Base-by-base conservation (phyloP, 2,888 invertebrate species). In the Leptothorax acervorum region DNA sequence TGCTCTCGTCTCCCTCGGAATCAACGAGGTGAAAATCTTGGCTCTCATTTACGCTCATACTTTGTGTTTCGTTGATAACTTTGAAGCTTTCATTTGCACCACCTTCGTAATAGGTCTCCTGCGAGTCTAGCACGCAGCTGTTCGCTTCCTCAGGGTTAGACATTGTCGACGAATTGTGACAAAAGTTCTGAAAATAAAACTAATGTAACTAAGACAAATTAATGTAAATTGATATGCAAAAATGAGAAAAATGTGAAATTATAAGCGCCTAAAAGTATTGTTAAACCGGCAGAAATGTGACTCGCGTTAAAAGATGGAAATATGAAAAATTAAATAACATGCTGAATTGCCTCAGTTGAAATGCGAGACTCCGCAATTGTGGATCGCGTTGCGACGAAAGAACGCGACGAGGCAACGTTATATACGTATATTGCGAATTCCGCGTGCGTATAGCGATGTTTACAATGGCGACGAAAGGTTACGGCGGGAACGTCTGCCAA, bases 21-120 rank as follows among this genome's bases (percentile, higher is more conserved):
- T 90, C 92, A 0, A 93, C 31, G 0, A 93, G 85, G 39, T 79
- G 88, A 85, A 93, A 93, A 85, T 93, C 92, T 84, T 93, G 93
- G 65, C 93, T 93, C 63, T 93, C 93, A 9, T 85, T 86, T 5
- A 89, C 31, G 23, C 39, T 66, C 5, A 78, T 60, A 0, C 0
- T 18, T 65, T 74, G 79, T 0, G 74, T 81, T 23, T 62, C 65
- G 8, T 3, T 42, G 35, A 66, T 18, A 3, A 8, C 3, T 51
- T 82, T 82, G 0, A 39, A 3, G n/a, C 28, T 28, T 15, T 70
- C 55, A 3, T 81, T 76, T 6, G 76, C 48, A 42, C 39, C 82
- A 42, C 42, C 82, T 15, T 89, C 85, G 1, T 63, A 83, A 23
- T 53, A 85, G 0, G 84, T 87, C 23, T 88, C 85, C 68, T 89